These are phyloP conservation scores for Listronotus bonariensis DNA, from an alignment of 1,140 invertebrate genomes.

Conservation along the genomic window DNA sequence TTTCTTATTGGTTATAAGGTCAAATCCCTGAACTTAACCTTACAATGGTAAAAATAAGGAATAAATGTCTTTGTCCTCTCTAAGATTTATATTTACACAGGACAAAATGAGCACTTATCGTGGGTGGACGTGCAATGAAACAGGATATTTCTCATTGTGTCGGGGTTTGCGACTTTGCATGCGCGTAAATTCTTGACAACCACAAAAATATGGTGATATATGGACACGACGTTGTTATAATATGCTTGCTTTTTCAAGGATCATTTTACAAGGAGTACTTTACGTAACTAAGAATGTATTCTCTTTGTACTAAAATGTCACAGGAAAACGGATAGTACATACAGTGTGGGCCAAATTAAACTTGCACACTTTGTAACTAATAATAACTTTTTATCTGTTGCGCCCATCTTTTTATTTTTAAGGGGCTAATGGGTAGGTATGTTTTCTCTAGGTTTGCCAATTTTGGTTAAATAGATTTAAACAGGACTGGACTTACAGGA, in stretches of 20 bases:
- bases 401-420: too few relatives aligned
- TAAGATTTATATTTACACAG: constrained; percentile 8
- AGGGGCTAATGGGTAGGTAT: too few relatives aligned
- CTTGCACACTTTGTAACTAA: too few relatives aligned
- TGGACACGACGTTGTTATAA: constrained; percentile 18
- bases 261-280: constrained; percentile 23
- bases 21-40: constrained; percentile 8
- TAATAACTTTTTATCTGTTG: too few relatives aligned
- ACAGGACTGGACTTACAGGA: too few relatives aligned
- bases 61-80: constrained; percentile 17
- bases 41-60: constrained; percentile 4
- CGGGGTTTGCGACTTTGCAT: constrained; percentile 3
- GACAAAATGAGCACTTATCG: constrained; percentile 15
- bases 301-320: too few relatives aligned
- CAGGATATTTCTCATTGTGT: constrained; percentile 33
- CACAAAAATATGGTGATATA: constrained; percentile 33
- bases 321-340: too few relatives aligned
- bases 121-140: constrained; percentile 30
- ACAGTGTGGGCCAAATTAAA: too few relatives aligned
- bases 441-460: too few relatives aligned
- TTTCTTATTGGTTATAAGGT: neutral
- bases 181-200: constrained; percentile 29
- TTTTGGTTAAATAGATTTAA: too few relatives aligned
- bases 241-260: constrained; percentile 21
- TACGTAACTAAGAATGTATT: constrained; percentile 12